A percentile compares a stretch with the other conserved stretches of the same genome.
These are phyloP conservation scores for Eupithecia centaureata DNA, from an alignment of 2,888 invertebrate genomes.

Conservation along the genomic window DNA sequence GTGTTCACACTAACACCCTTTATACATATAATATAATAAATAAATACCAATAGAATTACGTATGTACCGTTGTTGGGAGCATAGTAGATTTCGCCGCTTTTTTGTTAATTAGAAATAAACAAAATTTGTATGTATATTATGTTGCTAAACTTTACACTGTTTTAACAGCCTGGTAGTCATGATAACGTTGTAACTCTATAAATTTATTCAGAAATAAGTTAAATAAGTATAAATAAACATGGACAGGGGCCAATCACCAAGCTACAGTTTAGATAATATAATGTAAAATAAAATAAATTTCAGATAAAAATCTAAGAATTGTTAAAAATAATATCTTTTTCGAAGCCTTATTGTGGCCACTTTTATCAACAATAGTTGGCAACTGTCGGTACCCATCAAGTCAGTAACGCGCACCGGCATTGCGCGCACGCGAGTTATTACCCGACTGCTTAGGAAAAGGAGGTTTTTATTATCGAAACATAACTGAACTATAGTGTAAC, in stretches of 20 bases:
- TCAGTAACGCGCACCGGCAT: conserved; percentile 57
- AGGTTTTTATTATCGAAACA: background rate
- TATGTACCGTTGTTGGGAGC: no score
- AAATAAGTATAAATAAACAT: background rate
- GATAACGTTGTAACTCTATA: background rate
- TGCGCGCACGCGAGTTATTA: conserved; percentile 59
- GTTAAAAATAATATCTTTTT: no score
- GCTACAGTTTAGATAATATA: no score
- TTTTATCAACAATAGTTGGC: conserved; percentile 17
- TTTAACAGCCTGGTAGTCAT: background rate
- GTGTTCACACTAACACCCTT: no score
- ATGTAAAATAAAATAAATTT: no score
- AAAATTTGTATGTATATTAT: background rate
- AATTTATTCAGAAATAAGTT: background rate
- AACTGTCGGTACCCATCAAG: conserved; percentile 43
- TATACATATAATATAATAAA: no score
- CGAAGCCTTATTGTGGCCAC: no score
- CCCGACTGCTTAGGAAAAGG: background rate
- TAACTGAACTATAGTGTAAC: background rate
- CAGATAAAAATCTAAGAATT: no score
- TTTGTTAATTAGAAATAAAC: background rate
- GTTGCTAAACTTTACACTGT: background rate
- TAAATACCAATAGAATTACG: no score
- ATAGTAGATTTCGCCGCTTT: no score
- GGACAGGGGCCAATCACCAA: background rate